Conservation (phyloP, 2,113 vertebrate genomes). For the Cygnus buccinator region DNA sequence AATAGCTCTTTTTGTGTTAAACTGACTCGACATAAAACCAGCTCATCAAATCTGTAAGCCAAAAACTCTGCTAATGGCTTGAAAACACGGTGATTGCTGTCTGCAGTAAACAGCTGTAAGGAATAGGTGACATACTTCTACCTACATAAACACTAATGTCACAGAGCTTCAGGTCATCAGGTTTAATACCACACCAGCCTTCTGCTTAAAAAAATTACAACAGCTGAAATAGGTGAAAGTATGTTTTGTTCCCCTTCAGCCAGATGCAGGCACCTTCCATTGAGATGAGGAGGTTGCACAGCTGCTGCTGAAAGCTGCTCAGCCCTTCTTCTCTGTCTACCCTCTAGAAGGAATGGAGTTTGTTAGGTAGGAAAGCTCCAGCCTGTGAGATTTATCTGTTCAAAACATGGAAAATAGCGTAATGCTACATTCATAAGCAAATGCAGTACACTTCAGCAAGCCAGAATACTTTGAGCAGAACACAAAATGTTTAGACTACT, state of each 20-base stretch:
- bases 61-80: neutral
- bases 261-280: accelerated
- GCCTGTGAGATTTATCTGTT: neutral
- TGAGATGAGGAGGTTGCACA: neutral
- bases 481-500: neutral
- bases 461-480: neutral
- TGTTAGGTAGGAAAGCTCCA: neutral
- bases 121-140: neutral
- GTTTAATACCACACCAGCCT: neutral
- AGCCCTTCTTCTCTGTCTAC: neutral
- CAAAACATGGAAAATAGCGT: neutral
- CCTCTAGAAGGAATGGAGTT: neutral
- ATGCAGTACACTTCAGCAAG: neutral
- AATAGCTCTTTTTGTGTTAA: neutral
- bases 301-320: neutral
- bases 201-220: neutral
- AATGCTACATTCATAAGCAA: neutral
- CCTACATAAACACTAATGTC: neutral
- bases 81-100: neutral
- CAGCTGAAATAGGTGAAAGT: no score
- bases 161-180: neutral
- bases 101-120: neutral
- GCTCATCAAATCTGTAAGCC: neutral
- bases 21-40: neutral
- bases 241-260: neutral